These are phyloP conservation scores for Rhopalosiphum padi DNA, from an alignment of 1,140 invertebrate species.

Conservation along the genomic window DNA sequence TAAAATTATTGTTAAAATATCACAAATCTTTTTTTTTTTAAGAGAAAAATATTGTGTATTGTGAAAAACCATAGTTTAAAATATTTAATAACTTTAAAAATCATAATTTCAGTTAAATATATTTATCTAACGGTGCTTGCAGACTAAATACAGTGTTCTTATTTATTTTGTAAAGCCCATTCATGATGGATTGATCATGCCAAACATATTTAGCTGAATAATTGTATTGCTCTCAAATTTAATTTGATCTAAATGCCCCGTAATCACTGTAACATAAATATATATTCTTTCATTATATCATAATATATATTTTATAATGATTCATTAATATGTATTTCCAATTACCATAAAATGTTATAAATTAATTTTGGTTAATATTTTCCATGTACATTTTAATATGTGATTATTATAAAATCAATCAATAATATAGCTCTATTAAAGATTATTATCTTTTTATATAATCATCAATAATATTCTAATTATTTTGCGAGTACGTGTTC, in stretches of 20 bases:
- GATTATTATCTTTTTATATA: constrained; percentile 19
- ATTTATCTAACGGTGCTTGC: background rate
- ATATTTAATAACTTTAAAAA: background rate
- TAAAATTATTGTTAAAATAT: no score
- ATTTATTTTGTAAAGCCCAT: no score
- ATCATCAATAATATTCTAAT: background rate
- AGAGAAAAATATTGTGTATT: background rate
- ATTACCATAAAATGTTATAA: background rate
- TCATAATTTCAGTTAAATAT: background rate
- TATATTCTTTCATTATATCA: background rate
- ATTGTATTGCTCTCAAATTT: background rate
- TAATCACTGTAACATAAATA: background rate
- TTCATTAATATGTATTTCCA: background rate
- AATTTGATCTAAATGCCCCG: background rate
- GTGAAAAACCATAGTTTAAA: background rate
- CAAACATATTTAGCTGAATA: background rate
- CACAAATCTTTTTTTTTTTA: background rate
- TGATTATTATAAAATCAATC: background rate
- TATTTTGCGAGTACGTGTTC: background rate
- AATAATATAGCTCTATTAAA: background rate
- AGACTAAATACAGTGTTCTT: background rate
- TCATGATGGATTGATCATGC: background rate
- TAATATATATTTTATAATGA: background rate
- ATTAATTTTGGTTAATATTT: background rate
- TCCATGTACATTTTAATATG: background rate